Evolutionary conservation across 1,140 invertebrate genomes (phyloP), one percentile per base, ranked within the genome.

Genomic region (Laupala kohalensis): DNA sequence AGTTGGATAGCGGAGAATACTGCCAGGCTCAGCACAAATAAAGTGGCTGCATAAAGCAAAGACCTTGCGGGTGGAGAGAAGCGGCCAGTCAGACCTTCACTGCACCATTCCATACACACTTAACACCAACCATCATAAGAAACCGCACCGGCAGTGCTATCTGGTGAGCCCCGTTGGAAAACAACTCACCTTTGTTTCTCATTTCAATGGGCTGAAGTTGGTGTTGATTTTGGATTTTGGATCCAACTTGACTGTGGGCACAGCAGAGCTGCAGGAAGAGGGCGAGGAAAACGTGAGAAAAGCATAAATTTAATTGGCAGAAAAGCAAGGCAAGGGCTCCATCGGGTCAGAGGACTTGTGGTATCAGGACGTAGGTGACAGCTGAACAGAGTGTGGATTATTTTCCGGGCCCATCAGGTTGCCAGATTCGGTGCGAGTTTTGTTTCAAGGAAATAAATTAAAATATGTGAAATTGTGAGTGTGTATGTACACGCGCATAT

Each of bases 21-120:
- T 96, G 94, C 90, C 92, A 95, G 87, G 93, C 92, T 84, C 92
- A 94, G 90, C 92, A 94, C 91, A 93, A 94, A 92, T 93, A 93
- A 89, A 89, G 79, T 80, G 79, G 75, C 75, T 29, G 13, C 25
- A 30, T 53, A 53, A 53, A 53, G 9, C 37, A 53, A 53, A 19
- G 9, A 53, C 9, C 19, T 53, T 53, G 9, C 19, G 37, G 37
- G 37, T 53, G 37, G 37, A 53, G 19, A 53, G 37, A 25, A 53
- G 37, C 37, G 19, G 37, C 37, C 37, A 53, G 19, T 53, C 37
- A 53, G 37, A 13, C 19, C 37, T 53, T 53, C 37, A 53, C 66
- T 67, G 71, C 71, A 19, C 67, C 67, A 68, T 68, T 68, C 67
- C 67, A 68, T 29, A 68, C 64, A 27, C 64, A 66, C 23, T 24